Conservation (phyloP, 2,797 vertebrate species). For the Ispidina lecontei region DNA sequence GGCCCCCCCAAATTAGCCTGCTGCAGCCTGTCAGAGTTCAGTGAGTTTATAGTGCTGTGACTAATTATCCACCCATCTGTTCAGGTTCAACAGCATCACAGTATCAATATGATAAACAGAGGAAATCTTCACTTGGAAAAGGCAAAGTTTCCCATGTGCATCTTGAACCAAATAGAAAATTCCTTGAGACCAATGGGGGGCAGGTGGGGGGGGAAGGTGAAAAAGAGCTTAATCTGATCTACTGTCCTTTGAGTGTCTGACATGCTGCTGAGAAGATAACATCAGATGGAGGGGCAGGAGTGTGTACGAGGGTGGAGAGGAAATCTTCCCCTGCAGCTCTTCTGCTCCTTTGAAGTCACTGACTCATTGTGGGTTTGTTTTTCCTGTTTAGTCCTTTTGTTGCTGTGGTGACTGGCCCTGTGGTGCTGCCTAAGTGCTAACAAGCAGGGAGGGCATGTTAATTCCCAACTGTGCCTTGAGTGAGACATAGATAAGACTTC, state of each 20-base stretch:
- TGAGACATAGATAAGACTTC: background rate
- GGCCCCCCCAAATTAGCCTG: background rate
- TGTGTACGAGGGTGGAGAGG: background rate
- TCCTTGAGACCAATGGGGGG: background rate
- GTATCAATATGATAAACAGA: background rate
- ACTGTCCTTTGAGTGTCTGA: background rate
- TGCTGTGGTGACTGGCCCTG: background rate
- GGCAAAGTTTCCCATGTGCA: background rate
- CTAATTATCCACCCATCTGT: background rate
- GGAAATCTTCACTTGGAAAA: background rate
- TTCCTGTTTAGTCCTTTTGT: slow-evolving; percentile 29
- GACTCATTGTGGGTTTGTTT: slow-evolving; percentile 42
- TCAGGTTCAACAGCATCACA: background rate
- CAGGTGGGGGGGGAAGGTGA: too few species aligned
- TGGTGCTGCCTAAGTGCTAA: background rate
- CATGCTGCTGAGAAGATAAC: background rate
- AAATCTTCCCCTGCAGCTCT: background rate
- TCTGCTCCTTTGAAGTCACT: slow-evolving; percentile 45
- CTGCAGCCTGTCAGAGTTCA: background rate
- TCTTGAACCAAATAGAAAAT: background rate
- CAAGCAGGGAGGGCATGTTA: background rate
- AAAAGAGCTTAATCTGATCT: background rate
- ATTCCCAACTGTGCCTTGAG: background rate
- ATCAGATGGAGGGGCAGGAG: background rate
- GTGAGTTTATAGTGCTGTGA: background rate